Percentiles rank a stretch among this genome's conserved stretches.
These are phyloP conservation scores for Megamerina dolium DNA, from an alignment of 2,888 invertebrate species.

Conservation along the genomic window DNA sequence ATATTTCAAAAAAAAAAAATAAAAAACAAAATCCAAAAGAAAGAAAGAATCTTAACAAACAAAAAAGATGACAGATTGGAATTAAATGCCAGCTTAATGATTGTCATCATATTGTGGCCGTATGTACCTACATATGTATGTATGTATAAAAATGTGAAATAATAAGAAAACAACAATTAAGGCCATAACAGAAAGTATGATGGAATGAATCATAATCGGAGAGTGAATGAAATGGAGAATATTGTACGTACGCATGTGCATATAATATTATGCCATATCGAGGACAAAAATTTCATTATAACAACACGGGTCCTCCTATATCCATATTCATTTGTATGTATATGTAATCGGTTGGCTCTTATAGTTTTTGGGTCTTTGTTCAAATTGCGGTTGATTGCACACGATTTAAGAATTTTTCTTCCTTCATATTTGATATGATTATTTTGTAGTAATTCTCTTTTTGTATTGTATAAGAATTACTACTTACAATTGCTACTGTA, in stretches of 20 bases:
- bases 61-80: slow-evolving; percentile 30
- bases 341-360: neutral
- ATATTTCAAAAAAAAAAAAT: slow-evolving; percentile 4
- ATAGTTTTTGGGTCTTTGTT: slow-evolving; percentile 6
- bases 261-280: neutral
- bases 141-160: too few relatives aligned
- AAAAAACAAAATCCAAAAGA: neutral
- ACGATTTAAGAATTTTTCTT: slow-evolving; percentile 19
- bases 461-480: too few relatives aligned
- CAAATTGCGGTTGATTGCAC: slow-evolving; percentile 26
- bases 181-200: neutral
- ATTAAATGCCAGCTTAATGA: slow-evolving; percentile 43
- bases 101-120: slow-evolving; percentile 16
- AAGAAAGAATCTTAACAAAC: neutral
- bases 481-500: too few relatives aligned
- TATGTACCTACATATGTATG: neutral
- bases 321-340: neutral
- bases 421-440: too few relatives aligned
- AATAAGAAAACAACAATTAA: neutral
- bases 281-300: neutral
- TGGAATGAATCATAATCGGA: neutral
- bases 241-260: neutral
- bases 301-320: neutral
- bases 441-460: too few relatives aligned
- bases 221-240: neutral